A percentile compares a stretch with the other conserved stretches of the same genome.
Evolutionary conservation across 2,797 vertebrate genomes (phyloP).

Genomic region (Smutsia temminckii): DNA sequence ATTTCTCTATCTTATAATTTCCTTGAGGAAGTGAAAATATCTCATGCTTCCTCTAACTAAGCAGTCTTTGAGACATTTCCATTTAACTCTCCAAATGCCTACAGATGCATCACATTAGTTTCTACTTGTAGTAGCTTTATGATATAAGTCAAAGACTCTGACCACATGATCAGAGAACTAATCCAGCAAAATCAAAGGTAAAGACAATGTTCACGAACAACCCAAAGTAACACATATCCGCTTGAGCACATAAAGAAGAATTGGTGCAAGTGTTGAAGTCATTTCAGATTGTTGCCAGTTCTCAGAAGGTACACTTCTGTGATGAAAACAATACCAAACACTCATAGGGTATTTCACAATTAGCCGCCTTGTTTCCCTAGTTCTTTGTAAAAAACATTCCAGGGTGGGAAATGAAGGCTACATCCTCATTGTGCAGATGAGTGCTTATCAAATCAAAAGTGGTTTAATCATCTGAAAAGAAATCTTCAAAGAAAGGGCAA

Average conservation of each 20-base stretch:
- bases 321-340: slow-evolving; percentile 34
- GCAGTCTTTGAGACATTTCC: background rate
- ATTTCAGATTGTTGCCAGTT: slow-evolving; percentile 41
- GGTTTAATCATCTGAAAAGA: slow-evolving; percentile 20
- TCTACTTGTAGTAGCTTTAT: background rate
- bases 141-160: background rate
- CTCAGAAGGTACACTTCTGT: background rate
- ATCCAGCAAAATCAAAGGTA: background rate
- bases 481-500: slow-evolving; percentile 39
- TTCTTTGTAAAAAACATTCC: background rate
- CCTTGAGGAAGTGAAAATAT: slow-evolving; percentile 38
- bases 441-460: background rate
- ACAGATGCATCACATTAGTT: background rate
- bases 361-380: background rate
- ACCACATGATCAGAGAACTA: slow-evolving; percentile 2
- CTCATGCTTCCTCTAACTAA: background rate
- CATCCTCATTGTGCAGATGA: background rate
- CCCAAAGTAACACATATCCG: background rate
- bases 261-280: background rate
- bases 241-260: background rate
- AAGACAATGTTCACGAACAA: background rate
- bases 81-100: background rate
- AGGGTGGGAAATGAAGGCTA: background rate
- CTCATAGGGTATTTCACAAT: slow-evolving; percentile 31
- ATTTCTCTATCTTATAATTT: background rate